phyloP scores from a whole-genome alignment of 2,797 vertebrate genomes.

The Cottoperca gobio region DNA sequence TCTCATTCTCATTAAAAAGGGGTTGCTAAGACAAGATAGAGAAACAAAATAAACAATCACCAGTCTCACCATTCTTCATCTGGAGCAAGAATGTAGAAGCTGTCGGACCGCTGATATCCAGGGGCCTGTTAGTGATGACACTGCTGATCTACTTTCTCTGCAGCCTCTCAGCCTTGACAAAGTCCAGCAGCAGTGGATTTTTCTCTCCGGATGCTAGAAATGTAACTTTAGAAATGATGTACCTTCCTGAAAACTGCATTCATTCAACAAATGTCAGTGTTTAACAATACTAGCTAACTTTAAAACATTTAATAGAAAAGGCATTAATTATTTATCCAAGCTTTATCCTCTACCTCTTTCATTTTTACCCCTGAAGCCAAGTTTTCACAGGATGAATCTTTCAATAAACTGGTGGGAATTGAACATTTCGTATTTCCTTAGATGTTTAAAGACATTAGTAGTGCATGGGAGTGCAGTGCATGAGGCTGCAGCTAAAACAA shows the following conservation, averaged over 20 bases:
- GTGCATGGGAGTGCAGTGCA: slow-evolving; percentile 75
- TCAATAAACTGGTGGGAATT: slow-evolving; percentile 60
- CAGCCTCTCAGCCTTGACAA: slow-evolving; percentile 71
- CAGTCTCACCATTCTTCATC: slow-evolving; percentile 71
- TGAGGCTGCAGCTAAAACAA: slow-evolving; percentile 73
- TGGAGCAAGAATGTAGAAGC: slow-evolving; percentile 77
- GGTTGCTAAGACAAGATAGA: slow-evolving; percentile 79
- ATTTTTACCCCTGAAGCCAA: background rate
- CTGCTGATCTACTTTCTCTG: slow-evolving; percentile 78
- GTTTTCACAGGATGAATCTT: slow-evolving; percentile 10
- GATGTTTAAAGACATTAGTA: slow-evolving; percentile 78
- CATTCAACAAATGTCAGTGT: background rate
- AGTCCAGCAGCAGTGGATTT: slow-evolving; percentile 73
- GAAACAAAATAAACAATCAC: slow-evolving; percentile 83
- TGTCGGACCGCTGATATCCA: slow-evolving; percentile 58
- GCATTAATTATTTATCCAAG: background rate
- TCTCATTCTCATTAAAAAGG: slow-evolving; percentile 75
- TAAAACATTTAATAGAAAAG: background rate
- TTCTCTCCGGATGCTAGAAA: background rate
- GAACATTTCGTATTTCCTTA: slow-evolving; percentile 56
- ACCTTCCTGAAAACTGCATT: background rate
- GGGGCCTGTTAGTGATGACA: slow-evolving; percentile 76
- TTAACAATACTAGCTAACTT: background rate
- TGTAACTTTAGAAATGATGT: background rate
- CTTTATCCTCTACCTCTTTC: background rate